phyloP scores from a whole-genome alignment of 2,797 vertebrate genomes.

The Epinephelus awoara region DNA sequence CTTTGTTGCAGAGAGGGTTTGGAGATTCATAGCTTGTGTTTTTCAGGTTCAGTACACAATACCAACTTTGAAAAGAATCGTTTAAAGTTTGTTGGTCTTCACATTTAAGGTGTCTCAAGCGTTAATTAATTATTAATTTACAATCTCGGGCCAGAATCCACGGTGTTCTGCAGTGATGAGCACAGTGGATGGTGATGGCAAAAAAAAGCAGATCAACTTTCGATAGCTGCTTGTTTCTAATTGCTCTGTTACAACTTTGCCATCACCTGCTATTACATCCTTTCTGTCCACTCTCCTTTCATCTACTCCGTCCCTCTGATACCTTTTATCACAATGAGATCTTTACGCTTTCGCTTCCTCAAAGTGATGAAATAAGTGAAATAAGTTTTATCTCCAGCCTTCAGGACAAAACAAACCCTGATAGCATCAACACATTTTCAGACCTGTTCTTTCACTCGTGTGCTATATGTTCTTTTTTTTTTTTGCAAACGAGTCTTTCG shows the following conservation, averaged over 20 bases:
- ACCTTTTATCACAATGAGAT: conserved; percentile 56
- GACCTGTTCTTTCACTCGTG: conserved; percentile 11
- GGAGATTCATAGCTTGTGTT: not conserved
- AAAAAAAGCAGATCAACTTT: conserved; percentile 12
- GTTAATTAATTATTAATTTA: conserved; percentile 10
- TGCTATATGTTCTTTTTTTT: not conserved
- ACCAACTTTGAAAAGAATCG: not conserved
- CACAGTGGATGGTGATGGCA: not conserved
- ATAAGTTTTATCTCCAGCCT: conserved; percentile 48
- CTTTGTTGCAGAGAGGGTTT: no score
- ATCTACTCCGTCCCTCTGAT: conserved; percentile 37
- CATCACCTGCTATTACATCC: conserved; percentile 37
- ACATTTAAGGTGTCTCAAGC: not conserved
- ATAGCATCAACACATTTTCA: conserved; percentile 46
- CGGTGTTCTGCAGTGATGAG: not conserved
- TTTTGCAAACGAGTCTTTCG: not conserved
- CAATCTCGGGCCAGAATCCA: conserved; percentile 1
- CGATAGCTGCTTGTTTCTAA: conserved; percentile 28
- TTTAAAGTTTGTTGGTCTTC: not conserved
- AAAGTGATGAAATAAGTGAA: conserved; percentile 49
- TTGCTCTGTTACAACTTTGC: conserved; percentile 14
- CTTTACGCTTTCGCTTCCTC: conserved; percentile 42
- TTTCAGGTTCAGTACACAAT: not conserved
- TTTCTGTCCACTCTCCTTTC: conserved; percentile 28
- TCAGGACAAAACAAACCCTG: conserved; percentile 51